phyloP scores from a whole-genome alignment of 2,888 invertebrate species.

The Ochropacha duplaris region DNA sequence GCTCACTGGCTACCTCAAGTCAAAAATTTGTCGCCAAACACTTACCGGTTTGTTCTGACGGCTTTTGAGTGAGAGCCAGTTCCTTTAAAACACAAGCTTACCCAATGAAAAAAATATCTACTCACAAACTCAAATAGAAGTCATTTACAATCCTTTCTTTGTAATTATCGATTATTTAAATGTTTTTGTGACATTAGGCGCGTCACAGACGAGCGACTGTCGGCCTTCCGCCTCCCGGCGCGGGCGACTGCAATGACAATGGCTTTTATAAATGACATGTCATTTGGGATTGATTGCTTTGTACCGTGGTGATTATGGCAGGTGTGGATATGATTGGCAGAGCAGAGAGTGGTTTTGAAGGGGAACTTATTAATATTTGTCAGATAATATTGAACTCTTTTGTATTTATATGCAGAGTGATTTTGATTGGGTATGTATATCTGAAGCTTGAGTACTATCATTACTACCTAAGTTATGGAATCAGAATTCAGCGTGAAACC shows the following conservation, averaged over 20 bases:
- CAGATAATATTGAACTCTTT: not conserved
- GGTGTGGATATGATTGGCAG: not conserved
- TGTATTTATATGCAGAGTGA: too few relatives aligned
- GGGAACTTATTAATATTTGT: not conserved
- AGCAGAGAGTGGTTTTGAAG: not conserved
- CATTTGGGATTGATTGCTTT: conserved; percentile 20
- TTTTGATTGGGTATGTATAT: too few relatives aligned
- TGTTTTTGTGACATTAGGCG: conserved; percentile 34
- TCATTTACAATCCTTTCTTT: not conserved
- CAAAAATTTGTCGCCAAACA: too few relatives aligned
- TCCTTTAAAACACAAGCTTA: too few relatives aligned
- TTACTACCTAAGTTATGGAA: too few relatives aligned
- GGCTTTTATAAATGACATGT: conserved; percentile 33
- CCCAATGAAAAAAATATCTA: too few relatives aligned
- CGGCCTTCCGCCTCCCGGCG: conserved; percentile 36
- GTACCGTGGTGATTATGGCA: not conserved
- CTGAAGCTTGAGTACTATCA: too few relatives aligned
- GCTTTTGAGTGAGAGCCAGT: too few relatives aligned
- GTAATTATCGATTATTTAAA: conserved; percentile 9
- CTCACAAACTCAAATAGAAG: not conserved
- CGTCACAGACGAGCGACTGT: conserved; percentile 42
- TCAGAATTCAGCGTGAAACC: too few relatives aligned
- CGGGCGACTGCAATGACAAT: conserved; percentile 22
- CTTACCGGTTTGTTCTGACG: too few relatives aligned
- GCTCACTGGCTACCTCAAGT: too few relatives aligned